Evolutionary conservation across 2,113 vertebrate genomes (phyloP).

Genomic region (Crypturellus undulatus): DNA sequence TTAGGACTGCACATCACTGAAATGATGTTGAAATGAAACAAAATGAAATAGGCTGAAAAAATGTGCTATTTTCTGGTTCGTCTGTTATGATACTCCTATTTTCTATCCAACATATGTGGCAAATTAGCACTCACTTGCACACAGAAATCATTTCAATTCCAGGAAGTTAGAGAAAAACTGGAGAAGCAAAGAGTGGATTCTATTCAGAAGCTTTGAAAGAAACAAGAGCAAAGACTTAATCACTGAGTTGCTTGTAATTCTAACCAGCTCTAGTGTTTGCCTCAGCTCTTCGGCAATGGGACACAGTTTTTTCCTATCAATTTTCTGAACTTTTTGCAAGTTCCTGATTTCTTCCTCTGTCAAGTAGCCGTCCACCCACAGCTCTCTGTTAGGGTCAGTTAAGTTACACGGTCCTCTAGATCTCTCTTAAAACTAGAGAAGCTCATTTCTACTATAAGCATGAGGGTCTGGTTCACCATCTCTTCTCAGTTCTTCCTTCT

Average conservation of each 20-base stretch:
- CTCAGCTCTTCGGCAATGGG: not conserved
- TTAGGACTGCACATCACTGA: not conserved
- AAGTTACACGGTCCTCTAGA: rapidly evolving
- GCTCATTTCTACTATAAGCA: not conserved
- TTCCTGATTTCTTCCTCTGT: too few species aligned
- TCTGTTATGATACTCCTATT: not conserved
- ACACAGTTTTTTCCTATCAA: not conserved
- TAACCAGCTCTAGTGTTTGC: not conserved
- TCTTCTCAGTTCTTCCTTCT: not conserved
- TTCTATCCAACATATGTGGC: not conserved
- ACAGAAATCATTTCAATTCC: not conserved
- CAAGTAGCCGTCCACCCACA: not conserved
- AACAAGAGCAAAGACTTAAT: not conserved
- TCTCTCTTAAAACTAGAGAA: not conserved
- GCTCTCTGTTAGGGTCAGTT: not conserved
- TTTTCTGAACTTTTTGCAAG: not conserved
- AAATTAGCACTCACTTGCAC: not conserved
- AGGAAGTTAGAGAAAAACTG: not conserved
- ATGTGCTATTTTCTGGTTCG: conserved; percentile 32
- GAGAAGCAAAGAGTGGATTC: not conserved
- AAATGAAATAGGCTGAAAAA: conserved; percentile 31
- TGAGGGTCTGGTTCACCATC: not conserved
- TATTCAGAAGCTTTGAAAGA: not conserved
- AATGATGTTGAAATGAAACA: not conserved
- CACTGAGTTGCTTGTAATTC: not conserved